Conservation (phyloP, 2,888 invertebrate genomes). For the Andrena camellia region DNA sequence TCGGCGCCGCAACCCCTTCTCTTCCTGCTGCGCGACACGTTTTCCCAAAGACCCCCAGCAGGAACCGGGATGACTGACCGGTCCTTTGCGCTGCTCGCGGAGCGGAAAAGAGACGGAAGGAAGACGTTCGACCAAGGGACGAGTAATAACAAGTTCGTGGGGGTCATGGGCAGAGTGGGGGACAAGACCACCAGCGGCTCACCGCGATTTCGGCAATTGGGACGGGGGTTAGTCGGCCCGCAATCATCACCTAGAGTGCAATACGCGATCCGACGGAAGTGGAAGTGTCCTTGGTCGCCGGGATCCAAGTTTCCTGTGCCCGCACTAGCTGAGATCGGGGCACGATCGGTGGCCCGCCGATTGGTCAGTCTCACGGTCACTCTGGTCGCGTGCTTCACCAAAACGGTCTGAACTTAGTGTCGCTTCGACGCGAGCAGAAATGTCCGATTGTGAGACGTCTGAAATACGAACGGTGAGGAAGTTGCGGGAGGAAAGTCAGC, state of each 20-base stretch:
- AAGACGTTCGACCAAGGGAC: slow-evolving; percentile 52
- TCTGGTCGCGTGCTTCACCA: neutral
- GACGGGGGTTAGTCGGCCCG: slow-evolving; percentile 64
- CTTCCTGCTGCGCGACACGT: slow-evolving; percentile 65
- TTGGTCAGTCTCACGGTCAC: slow-evolving; percentile 7
- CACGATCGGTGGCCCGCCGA: neutral
- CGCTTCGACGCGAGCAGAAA: no score
- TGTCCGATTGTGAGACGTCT: no score
- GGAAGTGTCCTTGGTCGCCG: slow-evolving; percentile 35
- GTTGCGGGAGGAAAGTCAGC: no score
- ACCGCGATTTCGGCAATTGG: slow-evolving; percentile 64
- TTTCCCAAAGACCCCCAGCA: slow-evolving; percentile 77
- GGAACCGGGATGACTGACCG: slow-evolving; percentile 63
- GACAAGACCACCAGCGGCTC: slow-evolving; percentile 67
- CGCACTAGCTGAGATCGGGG: neutral
- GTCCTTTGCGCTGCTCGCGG: slow-evolving; percentile 38
- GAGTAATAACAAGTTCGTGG: slow-evolving; percentile 62
- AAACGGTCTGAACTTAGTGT: no score
- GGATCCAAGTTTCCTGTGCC: slow-evolving; percentile 15
- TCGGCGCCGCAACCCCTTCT: slow-evolving; percentile 66
- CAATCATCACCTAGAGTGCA: slow-evolving; percentile 72
- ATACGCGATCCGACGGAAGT: slow-evolving; percentile 67
- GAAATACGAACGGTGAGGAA: no score
- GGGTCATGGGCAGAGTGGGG: slow-evolving; percentile 62
- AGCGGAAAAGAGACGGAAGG: slow-evolving; percentile 42